A percentile compares a stretch with the other conserved stretches of the same genome.
phyloP scores from a whole-genome alignment of 2,888 invertebrate genomes.

The Eupithecia tripunctaria region DNA sequence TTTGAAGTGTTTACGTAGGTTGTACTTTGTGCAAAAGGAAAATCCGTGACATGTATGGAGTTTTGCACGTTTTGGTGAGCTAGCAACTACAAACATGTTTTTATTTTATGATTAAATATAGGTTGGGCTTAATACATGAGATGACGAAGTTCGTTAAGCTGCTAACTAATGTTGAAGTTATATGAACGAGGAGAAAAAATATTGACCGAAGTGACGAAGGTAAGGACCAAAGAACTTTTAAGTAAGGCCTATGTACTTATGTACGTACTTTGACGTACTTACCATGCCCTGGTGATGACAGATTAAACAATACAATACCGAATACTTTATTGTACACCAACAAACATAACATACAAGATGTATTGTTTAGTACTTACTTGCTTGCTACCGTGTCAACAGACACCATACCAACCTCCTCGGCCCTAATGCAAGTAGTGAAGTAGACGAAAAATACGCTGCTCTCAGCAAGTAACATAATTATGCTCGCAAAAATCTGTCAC shows the following conservation, averaged over 20 bases:
- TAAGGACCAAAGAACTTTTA: too few relatives aligned
- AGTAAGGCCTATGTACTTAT: too few relatives aligned
- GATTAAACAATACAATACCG: too few relatives aligned
- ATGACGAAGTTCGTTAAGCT: background rate
- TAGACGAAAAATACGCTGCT: background rate
- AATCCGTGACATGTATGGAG: constrained; percentile 25
- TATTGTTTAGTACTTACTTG: too few relatives aligned
- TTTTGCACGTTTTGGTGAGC: constrained; percentile 17
- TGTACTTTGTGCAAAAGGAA: constrained; percentile 30
- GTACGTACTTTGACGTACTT: too few relatives aligned
- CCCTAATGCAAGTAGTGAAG: too few relatives aligned
- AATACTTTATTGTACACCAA: too few relatives aligned
- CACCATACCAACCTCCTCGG: too few relatives aligned
- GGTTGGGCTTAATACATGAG: background rate
- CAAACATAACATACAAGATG: too few relatives aligned
- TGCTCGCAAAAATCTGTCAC: background rate
- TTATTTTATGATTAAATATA: background rate
- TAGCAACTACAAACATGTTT: background rate
- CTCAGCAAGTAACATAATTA: background rate
- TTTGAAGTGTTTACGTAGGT: constrained; percentile 56
- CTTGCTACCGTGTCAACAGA: too few relatives aligned
- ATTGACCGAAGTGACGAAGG: too few relatives aligned
- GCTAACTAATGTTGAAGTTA: background rate
- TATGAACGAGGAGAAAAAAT: background rate
- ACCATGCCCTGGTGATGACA: too few relatives aligned